phyloP scores from a whole-genome alignment of 1,140 invertebrate genomes.

The Calosoma granatense region DNA sequence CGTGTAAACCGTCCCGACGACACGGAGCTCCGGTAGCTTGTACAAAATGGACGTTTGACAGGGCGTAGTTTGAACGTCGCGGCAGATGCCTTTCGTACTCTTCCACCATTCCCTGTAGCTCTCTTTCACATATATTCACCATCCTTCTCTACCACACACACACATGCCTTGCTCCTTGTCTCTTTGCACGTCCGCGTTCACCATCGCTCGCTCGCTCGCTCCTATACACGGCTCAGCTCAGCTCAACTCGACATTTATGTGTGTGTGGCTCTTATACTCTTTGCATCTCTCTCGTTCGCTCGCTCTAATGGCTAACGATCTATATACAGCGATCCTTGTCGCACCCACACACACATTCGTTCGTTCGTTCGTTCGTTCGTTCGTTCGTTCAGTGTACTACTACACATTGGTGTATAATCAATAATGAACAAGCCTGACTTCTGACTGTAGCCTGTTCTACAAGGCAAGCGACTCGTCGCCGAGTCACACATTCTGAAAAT shows the following conservation, averaged over 20 bases:
- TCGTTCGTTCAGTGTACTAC: background rate
- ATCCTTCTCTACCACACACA: too few species aligned
- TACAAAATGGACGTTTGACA: slow-evolving; percentile 22
- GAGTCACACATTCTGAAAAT: too few species aligned
- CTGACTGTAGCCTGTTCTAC: slow-evolving; percentile 5
- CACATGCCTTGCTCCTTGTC: too few species aligned
- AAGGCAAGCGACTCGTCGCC: background rate
- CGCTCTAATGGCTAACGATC: background rate
- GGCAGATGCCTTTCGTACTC: slow-evolving; percentile 10
- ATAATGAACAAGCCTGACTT: slow-evolving; percentile 29
- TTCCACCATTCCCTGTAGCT: slow-evolving; percentile 4
- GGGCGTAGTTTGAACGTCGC: slow-evolving; percentile 9
- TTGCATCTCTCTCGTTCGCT: too few species aligned
- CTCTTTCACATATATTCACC: too few species aligned
- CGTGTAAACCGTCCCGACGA: too few species aligned
- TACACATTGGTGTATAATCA: slow-evolving; percentile 19
- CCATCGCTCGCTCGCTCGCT: background rate
- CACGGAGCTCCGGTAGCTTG: slow-evolving; percentile 9
- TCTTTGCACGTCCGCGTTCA: too few species aligned
- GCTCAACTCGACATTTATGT: too few species aligned
- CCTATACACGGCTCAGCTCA: too few species aligned
- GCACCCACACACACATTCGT: background rate
- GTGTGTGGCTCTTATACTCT: too few species aligned
- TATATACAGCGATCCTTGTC: background rate
- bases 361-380: background rate